Conservation (phyloP, 53 echinoderm and acorn worm genomes). For the Actinopyga echinites region DNA sequence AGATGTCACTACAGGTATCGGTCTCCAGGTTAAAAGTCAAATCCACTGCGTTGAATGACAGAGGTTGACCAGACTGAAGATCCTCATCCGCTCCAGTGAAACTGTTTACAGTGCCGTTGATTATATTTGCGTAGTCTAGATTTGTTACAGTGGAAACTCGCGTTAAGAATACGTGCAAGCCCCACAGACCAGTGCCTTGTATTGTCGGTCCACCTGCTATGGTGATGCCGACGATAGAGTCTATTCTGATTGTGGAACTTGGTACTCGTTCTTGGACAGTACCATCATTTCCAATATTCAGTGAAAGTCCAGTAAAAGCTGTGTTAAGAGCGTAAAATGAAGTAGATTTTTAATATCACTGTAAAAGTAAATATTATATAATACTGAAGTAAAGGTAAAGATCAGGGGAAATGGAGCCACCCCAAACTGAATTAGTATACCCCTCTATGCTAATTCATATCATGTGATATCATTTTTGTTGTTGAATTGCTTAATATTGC, state of each 20-base stretch:
- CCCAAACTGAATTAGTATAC: too few relatives aligned
- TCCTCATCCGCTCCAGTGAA: too few relatives aligned
- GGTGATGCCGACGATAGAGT: background rate
- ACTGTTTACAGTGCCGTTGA: background rate
- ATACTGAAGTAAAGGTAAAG: too few relatives aligned
- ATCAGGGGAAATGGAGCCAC: too few relatives aligned
- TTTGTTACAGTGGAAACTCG: background rate
- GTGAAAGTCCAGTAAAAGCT: background rate
- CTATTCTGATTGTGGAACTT: background rate
- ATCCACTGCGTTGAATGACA: background rate
- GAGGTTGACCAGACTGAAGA: background rate
- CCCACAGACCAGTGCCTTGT: background rate
- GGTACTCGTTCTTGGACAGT: background rate
- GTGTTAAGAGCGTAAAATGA: background rate
- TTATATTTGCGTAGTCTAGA: background rate
- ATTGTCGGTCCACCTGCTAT: background rate
- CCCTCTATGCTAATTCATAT: too few relatives aligned
- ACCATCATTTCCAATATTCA: background rate
- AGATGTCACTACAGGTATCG: background rate
- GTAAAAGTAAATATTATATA: too few relatives aligned
- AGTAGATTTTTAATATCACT: too few relatives aligned
- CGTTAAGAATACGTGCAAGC: constrained; percentile 16
- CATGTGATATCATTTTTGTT: too few relatives aligned
- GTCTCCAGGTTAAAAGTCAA: background rate
- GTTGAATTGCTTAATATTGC: too few relatives aligned